phyloP scores from a whole-genome alignment of 2,888 invertebrate genomes.

The Drosophila siamana region DNA sequence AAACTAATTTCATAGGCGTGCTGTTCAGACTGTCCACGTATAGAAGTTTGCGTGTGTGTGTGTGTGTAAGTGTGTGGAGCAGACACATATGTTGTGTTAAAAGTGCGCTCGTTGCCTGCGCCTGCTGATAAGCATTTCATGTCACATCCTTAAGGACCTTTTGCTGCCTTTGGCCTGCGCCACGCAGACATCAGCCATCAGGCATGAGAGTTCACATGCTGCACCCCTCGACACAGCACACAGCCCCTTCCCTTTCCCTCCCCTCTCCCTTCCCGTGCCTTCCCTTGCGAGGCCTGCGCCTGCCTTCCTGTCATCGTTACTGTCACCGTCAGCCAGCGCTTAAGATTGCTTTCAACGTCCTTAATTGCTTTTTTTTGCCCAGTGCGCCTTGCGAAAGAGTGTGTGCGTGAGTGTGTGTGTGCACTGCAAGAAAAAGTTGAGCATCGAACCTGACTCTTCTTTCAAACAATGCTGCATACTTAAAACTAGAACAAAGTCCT shows the following conservation, averaged over 20 bases:
- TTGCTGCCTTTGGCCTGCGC: conserved; percentile 8
- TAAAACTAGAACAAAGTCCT: too few species aligned
- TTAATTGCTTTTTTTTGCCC: conserved; percentile 85
- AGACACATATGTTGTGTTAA: conserved; percentile 42
- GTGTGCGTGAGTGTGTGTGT: conserved; percentile 31
- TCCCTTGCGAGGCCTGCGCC: neutral
- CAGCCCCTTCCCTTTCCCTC: neutral
- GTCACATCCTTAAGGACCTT: conserved; percentile 81
- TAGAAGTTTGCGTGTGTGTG: neutral
- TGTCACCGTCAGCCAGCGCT: conserved; percentile 79
- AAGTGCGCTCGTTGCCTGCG: conserved; percentile 51
- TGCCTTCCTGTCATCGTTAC: conserved; percentile 60
- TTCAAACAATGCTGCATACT: too few species aligned
- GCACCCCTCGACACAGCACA: conserved; percentile 20
- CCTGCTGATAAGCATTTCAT: conserved; percentile 83
- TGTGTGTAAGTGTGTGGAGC: neutral
- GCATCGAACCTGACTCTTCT: too few species aligned
- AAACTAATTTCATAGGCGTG: conserved; percentile 75
- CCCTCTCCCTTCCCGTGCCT: neutral
- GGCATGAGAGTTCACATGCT: conserved; percentile 67
- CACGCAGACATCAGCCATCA: conserved; percentile 28
- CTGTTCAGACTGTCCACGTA: conserved; percentile 25
- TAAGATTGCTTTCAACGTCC: conserved; percentile 85
- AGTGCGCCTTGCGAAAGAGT: conserved; percentile 37
- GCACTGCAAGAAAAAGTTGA: too few species aligned